Percentiles rank a stretch among this genome's conserved stretches.
Evolutionary conservation across 2,113 vertebrate species (phyloP).

Genomic region (Oenanthe melanoleuca): DNA sequence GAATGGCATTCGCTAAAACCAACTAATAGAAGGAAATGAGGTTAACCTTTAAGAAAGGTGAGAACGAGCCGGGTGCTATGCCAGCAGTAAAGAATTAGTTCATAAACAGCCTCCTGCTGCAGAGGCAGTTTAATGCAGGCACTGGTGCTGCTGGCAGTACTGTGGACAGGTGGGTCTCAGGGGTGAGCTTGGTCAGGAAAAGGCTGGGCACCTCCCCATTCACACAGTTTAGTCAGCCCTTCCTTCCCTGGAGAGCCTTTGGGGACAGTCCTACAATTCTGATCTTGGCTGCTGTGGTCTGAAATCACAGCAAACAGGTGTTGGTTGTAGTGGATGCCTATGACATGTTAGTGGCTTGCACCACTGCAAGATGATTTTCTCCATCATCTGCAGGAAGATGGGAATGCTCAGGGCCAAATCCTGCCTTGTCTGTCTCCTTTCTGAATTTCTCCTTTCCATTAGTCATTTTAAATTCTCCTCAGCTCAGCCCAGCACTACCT

Average conservation of each 20-base stretch:
- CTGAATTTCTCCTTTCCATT: not conserved
- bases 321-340: not conserved
- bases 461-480: not conserved
- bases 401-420: not conserved
- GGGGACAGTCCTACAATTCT: not conserved
- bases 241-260: not conserved
- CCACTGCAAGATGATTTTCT: no score
- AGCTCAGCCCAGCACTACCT: not conserved
- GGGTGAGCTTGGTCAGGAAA: not conserved
- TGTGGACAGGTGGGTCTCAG: not conserved
- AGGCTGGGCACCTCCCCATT: fast-evolving
- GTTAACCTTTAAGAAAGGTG: constrained; percentile 71
- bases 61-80: constrained; percentile 24
- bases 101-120: constrained; percentile 54
- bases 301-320: not conserved
- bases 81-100: constrained; percentile 52
- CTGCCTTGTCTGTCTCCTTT: not conserved
- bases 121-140: not conserved
- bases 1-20: constrained; percentile 66
- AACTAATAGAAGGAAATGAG: constrained; percentile 69
- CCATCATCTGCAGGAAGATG: not conserved
- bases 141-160: not conserved
- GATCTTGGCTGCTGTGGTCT: not conserved
- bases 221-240: not conserved
- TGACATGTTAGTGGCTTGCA: fast-evolving